A percentile compares a stretch with the other conserved stretches of the same genome.
Conservation (phyloP, 2,113 vertebrate species). For the Pachyramphus minor region DNA sequence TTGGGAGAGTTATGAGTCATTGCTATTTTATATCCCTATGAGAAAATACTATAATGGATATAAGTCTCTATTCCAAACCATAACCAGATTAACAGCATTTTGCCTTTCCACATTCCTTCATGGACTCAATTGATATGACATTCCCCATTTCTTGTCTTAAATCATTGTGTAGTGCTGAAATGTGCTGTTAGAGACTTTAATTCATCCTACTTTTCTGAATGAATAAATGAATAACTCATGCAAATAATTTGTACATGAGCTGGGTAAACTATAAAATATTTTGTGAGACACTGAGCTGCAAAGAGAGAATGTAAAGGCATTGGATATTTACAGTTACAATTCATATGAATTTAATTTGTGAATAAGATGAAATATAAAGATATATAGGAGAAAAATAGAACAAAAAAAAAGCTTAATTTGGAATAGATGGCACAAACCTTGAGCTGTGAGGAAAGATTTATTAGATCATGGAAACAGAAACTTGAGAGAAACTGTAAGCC, state of each 20-base stretch:
- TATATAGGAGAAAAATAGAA: background rate
- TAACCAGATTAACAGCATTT: background rate
- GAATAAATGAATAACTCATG: background rate
- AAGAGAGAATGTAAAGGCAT: background rate
- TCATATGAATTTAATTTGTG: background rate
- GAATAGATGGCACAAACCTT: background rate
- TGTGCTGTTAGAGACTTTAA: background rate
- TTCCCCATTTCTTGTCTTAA: background rate
- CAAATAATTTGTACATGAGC: background rate
- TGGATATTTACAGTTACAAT: background rate
- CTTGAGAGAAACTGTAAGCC: background rate
- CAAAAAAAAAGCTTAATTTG: background rate
- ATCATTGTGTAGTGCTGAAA: background rate
- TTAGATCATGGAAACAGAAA: background rate
- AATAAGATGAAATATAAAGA: background rate
- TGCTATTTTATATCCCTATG: background rate
- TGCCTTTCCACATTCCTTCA: background rate
- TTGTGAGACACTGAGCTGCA: background rate
- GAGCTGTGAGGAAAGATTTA: background rate
- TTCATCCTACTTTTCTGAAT: background rate
- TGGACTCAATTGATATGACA: background rate
- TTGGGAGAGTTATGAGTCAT: background rate
- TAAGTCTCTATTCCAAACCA: background rate
- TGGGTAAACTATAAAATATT: background rate
- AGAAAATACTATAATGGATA: background rate